Evolutionary conservation across 2,888 invertebrate species (phyloP), one percentile per base, ranked within the genome.

Genomic region (Plebejus argus): DNA sequence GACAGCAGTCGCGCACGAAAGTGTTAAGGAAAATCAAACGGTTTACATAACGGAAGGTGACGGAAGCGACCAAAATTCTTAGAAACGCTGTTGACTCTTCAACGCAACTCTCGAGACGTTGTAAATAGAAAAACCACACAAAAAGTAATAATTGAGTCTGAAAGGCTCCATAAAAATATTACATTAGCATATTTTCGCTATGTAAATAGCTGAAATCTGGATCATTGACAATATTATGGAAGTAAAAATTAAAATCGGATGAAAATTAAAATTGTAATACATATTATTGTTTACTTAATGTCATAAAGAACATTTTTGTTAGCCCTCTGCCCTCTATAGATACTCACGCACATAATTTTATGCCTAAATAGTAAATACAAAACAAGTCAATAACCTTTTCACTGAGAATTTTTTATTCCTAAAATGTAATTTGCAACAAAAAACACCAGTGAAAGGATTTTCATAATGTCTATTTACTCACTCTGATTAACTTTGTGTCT

Each of bases 371-470:
- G 1, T 20, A 58, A 8, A 8, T 45, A 0, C 58, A 58, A 58
- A 58, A 20, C 20, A 58, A n/a, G 18, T 58, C 8, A 18, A 58
- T 20, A 18, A 18, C 15, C n/a, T 66, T 15, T 18, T 33, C 0
- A 70, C 28, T 70, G 5, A 10, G 45, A 10, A n/a, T 6, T 49
- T 49, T 15, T 72, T 72, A 10, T 39, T 39, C 39, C 39, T 28
- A 58, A 71, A 77, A 71, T 71, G 39, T 53, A 20, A 33, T 77
- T 58, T 58, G 56, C 53, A 71, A 39, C 70, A 23, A 77, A 58
- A 76, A 39, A 71, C 15, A 23, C 23, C 18, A 71, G 77, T 77
- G 77, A 77, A 72, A 77, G 77, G 77, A 58, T 45, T 74, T 77
- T 39, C 72, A 53, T 61, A 72, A 61, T 35, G 10, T 76, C 35